Base-by-base conservation (phyloP, 2,888 invertebrate genomes). In the Eupithecia vulgata region DNA sequence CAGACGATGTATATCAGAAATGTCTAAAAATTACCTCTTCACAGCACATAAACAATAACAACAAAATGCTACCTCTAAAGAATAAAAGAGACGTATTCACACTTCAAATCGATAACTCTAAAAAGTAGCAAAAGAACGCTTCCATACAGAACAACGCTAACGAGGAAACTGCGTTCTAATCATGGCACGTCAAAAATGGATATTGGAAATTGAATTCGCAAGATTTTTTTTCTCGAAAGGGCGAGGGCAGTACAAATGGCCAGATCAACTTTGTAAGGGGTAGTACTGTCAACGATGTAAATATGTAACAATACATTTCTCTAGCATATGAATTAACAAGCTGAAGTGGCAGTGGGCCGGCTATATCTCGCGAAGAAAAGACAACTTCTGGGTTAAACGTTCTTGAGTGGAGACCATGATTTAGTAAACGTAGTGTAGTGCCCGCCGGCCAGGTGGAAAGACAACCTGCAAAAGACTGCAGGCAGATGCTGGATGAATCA, bases 221-320 rank as follows among this genome's bases (percentile, higher is more conserved):
- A 65, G 65, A 76, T 86, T 89, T 88, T 91, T 89, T 91, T 91
- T 88, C 82, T 80, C 80, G 85, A 90, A 91, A 91, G 90, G 92
- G 91, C 88, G 88, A 88, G 90, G 90, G 92, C 85, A 83, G 88
- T 89, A 88, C 90, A 91, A 93, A 93, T 94, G 90, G 92, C 92
- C 93, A 93, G 94, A 93, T 94, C 93, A 90, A 93, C 93, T 91
- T 91, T 92, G 91, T 91, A 92, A 92, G 93, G 93, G 90, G 90
- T 7, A 62, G 35, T 88, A 90, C 87, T 12, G 84, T 85, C 81
- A 40, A 40, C 42, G 40, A 25, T 42, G 25, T 42, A 12, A 40
- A 15, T 61, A 34, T 15, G 15, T 45, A 7, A 45, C 45, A n/a
- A n/a, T n/a, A 30, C 30, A 30, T 3, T 30, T 30, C 30, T n/a